These are phyloP conservation scores for Steinernema feltiae DNA, from an alignment of 1,140 invertebrate species.

Conservation along the genomic window DNA sequence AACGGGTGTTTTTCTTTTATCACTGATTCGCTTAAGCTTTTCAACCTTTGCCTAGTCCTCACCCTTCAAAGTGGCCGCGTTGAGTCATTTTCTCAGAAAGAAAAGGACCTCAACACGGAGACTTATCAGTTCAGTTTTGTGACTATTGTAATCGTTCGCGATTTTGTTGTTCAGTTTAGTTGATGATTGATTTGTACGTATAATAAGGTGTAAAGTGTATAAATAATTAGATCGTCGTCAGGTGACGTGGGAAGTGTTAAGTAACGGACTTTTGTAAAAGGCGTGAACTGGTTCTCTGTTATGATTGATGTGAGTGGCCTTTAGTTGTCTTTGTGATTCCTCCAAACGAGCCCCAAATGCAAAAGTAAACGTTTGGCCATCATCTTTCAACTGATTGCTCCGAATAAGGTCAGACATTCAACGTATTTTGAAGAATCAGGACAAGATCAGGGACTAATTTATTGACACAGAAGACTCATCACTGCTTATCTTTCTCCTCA, in stretches of 20 bases:
- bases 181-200: not conserved
- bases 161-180: not conserved
- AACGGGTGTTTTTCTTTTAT: not conserved
- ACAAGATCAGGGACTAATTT: too few relatives aligned
- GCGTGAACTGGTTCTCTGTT: too few relatives aligned
- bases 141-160: not conserved
- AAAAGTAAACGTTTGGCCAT: too few relatives aligned
- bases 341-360: too few relatives aligned
- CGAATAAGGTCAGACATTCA: too few relatives aligned
- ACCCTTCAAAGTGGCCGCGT: not conserved
- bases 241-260: not conserved
- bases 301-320: not conserved
- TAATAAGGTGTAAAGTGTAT: not conserved
- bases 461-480: too few relatives aligned
- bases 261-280: not conserved
- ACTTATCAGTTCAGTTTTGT: not conserved
- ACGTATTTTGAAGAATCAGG: too few relatives aligned
- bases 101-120: not conserved
- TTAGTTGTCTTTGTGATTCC: too few relatives aligned
- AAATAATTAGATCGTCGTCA: not conserved
- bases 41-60: not conserved
- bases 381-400: too few relatives aligned
- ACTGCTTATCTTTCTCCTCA: too few relatives aligned
- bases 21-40: slow-evolving; percentile 11
- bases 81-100: not conserved